phyloP scores from a whole-genome alignment of 2,888 invertebrate genomes.

The Pheosia tremula region DNA sequence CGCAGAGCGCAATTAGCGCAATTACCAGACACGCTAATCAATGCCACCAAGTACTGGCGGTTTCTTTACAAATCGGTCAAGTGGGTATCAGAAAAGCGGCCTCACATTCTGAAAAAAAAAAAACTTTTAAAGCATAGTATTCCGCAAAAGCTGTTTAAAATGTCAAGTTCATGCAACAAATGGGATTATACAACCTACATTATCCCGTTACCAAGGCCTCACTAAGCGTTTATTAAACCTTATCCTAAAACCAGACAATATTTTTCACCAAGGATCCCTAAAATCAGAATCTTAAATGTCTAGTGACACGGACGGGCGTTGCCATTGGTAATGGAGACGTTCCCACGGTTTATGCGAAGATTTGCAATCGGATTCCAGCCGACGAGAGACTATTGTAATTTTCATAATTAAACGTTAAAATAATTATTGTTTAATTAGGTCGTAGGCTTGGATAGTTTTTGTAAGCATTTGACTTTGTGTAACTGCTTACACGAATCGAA shows the following conservation, averaged over 20 bases:
- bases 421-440: neutral
- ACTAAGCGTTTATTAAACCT: too few species aligned
- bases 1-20: conserved; percentile 44
- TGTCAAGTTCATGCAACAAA: too few species aligned
- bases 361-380: neutral
- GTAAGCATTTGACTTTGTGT: neutral
- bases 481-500: too few species aligned
- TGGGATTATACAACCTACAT: too few species aligned
- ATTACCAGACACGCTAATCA: conserved; percentile 57
- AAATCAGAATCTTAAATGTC: neutral
- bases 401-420: neutral
- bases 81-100: neutral
- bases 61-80: conserved; percentile 8
- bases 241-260: neutral
- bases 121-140: too few species aligned
- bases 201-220: too few species aligned
- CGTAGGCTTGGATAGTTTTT: neutral
- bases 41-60: conserved; percentile 33
- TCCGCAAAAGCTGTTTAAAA: too few species aligned
- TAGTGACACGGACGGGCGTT: neutral
- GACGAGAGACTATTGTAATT: neutral
- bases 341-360: conserved; percentile 2
- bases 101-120: neutral
- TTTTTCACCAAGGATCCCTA: neutral
- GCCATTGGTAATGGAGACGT: conserved; percentile 1